Percentiles rank a stretch among this genome's conserved stretches.
Evolutionary conservation across 2,113 vertebrate species (phyloP).

Genomic region (Planiliza haematocheilus): DNA sequence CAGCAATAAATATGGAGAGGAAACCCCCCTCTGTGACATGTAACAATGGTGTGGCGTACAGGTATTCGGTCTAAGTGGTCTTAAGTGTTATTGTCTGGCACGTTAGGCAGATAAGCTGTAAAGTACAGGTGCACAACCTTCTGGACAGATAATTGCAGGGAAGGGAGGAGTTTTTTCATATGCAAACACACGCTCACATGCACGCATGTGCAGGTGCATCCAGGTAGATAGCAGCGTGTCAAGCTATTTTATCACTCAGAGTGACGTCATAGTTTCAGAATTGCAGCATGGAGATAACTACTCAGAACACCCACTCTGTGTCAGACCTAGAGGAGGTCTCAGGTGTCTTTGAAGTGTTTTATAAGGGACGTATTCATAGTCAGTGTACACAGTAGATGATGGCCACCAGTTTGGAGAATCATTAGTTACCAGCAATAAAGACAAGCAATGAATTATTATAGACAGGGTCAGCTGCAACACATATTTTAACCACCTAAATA

Average conservation of each 20-base stretch:
- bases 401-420: too few species aligned
- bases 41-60: constrained; percentile 16
- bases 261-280: neutral
- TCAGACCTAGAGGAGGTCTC: neutral
- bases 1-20: constrained; percentile 3
- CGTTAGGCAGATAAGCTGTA: constrained; percentile 44
- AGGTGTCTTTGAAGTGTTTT: too few species aligned
- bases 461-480: too few species aligned
- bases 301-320: neutral
- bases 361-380: too few species aligned
- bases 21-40: constrained; percentile 12
- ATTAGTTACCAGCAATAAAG: too few species aligned
- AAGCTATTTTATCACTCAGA: constrained; percentile 26
- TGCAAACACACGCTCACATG: constrained; percentile 48
- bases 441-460: too few species aligned
- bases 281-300: constrained; percentile 6
- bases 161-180: constrained; percentile 48
- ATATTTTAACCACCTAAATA: too few species aligned
- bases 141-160: constrained; percentile 42
- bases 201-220: constrained; percentile 23
- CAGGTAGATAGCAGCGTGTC: constrained; percentile 24
- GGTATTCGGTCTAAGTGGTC: constrained; percentile 50
- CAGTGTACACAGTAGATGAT: too few species aligned
- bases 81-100: constrained; percentile 19
- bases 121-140: constrained; percentile 65